Evolutionary conservation across 92 coral and sea anemone genomes (phyloP).

Genomic region (Actinernus sp.): DNA sequence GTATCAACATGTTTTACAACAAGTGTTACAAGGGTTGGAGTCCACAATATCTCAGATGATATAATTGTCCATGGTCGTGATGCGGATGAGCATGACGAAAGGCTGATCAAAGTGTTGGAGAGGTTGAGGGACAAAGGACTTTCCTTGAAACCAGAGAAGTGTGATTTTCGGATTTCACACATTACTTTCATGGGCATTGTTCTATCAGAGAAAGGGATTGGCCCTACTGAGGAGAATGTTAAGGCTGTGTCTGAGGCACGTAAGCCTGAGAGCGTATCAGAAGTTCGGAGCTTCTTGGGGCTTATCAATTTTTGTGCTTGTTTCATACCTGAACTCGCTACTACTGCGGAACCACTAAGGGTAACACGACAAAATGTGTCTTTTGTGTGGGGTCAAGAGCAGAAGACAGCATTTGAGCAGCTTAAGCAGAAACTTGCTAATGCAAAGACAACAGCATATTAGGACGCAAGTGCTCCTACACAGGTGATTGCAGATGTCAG

Average conservation of each 20-base stretch:
- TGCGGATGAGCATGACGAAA: slow-evolving; percentile 54
- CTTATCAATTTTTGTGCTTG: slow-evolving; percentile 55
- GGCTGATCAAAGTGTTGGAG: slow-evolving; percentile 42
- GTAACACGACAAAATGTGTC: slow-evolving; percentile 41
- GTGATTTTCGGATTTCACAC: slow-evolving; percentile 50
- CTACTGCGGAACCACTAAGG: slow-evolving; percentile 45
- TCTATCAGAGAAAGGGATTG: slow-evolving; percentile 57
- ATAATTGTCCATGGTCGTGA: slow-evolving; percentile 60
- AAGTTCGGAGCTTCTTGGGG: slow-evolving; percentile 64
- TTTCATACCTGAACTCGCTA: slow-evolving; percentile 50
- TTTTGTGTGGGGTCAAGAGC: slow-evolving; percentile 40
- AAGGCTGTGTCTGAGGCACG: slow-evolving; percentile 67
- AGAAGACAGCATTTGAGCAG: slow-evolving; percentile 36
- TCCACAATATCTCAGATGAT: slow-evolving; percentile 48
- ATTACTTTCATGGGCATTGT: slow-evolving; percentile 60
- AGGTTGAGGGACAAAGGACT: slow-evolving; percentile 40
- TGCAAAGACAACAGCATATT: slow-evolving; percentile 48
- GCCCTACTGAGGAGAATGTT: slow-evolving; percentile 50
- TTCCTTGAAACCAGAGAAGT: slow-evolving; percentile 59
- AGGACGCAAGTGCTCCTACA: slow-evolving; percentile 37
- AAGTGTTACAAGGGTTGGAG: slow-evolving; percentile 54
- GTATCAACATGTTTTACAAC: slow-evolving; percentile 33
- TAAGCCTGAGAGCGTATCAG: slow-evolving; percentile 56
- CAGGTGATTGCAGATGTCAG: slow-evolving; percentile 67
- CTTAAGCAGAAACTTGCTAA: slow-evolving; percentile 48